Evolutionary conservation across 2,113 vertebrate species (phyloP), one percentile per base, ranked within the genome.

Genomic region (Crotalus horridus): DNA sequence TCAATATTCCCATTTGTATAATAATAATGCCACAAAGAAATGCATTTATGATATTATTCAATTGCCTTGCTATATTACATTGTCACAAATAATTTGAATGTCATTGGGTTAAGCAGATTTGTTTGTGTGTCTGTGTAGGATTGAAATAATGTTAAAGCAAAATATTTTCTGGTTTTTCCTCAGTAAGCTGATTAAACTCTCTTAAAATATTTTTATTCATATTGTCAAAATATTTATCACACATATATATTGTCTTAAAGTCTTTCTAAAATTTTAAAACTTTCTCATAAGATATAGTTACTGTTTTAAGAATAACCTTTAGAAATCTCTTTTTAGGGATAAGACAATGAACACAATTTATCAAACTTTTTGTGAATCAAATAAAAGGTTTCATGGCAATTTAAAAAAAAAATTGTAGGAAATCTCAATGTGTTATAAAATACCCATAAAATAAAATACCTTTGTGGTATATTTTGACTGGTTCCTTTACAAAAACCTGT

Each of bases 41-140:
- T 2, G 8, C 51, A 85, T 0, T 93, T 93, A 86, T 90, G 11
- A 1, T 55, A 88, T 2, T 87, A 88, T 92, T 43, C 90, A 92
- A 3, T 55, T 93, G n/a, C 3, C 89, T 89, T 92, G 81, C 3
- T 74, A 55, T 91, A 91, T 85, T 93, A 85, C 43, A 89, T 29
- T 91, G 85, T 56, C 53, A 91, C 7, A 87, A 85, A 92, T 91
- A 92, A 61, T 21, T 81, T 86, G 29, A 90, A 93, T 91, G 93
- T 56, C 74, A 0, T 43, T 48, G 10, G 51, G 85, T 54, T 87
- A 91, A 1, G 1, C 23, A 9, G n/a, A n/a, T 90, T 12, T n/a
- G 0, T 48, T 54, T 64, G 92, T 88, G 39, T 6, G 29, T 81
- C 17, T 81, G 33, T 12, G 33, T 53, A 53, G 43, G 93, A 93